Percentiles rank a stretch among this genome's conserved stretches.
phyloP scores from a whole-genome alignment of 2,797 vertebrate species.

The Yasuhikotakia modesta region DNA sequence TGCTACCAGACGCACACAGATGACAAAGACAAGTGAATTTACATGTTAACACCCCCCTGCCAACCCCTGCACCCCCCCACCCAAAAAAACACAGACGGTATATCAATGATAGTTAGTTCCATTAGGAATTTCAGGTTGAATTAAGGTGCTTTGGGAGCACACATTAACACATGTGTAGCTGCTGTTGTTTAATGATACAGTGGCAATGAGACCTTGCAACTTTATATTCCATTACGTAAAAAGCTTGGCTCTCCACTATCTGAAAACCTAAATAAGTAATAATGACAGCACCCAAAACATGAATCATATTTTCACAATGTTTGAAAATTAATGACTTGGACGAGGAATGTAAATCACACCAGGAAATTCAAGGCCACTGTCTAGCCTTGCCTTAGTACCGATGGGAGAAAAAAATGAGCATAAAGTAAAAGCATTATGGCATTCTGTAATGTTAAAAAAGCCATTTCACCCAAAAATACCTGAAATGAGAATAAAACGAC shows the following conservation, averaged over 20 bases:
- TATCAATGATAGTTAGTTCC: constrained; percentile 64
- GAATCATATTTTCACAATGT: no score
- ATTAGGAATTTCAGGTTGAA: constrained; percentile 80
- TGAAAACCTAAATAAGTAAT: no score
- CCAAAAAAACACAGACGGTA: constrained; percentile 52
- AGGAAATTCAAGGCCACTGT: constrained; percentile 52
- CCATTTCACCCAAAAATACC: constrained; percentile 75
- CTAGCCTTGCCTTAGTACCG: constrained; percentile 60
- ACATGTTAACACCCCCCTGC: constrained; percentile 69
- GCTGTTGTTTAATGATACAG: constrained; percentile 81
- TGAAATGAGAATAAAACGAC: constrained; percentile 79
- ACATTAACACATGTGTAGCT: constrained; percentile 76
- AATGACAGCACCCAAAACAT: constrained; percentile 71
- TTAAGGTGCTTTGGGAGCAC: constrained; percentile 77
- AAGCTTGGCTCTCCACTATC: constrained; percentile 75
- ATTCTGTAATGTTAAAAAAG: constrained; percentile 66
- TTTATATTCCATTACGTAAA: constrained; percentile 80
- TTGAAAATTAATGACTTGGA: constrained; percentile 81
- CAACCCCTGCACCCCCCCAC: no score
- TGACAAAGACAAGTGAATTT: constrained; percentile 78
- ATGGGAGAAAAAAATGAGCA: constrained; percentile 65
- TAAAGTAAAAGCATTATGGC: constrained; percentile 69
- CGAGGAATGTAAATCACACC: constrained; percentile 80
- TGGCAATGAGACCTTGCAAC: constrained; percentile 78
- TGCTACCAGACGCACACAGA: constrained; percentile 71